phyloP scores from a whole-genome alignment of 2,797 vertebrate species.

The Limosa lapponica region DNA sequence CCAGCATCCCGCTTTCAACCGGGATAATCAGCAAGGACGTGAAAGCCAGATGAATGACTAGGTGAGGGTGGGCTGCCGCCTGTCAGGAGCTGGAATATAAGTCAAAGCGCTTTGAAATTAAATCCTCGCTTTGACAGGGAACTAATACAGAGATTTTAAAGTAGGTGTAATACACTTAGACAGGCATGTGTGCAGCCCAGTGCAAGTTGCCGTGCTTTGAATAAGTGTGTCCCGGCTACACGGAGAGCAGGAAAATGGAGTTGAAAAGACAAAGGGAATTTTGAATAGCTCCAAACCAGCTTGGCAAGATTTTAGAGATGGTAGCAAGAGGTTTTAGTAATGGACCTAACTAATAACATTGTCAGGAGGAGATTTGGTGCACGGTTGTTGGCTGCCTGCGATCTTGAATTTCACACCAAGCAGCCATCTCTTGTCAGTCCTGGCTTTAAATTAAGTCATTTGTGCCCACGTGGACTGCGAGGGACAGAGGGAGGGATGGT shows the following conservation, averaged over 20 bases:
- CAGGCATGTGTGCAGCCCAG: conserved; percentile 20
- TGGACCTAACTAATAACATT: conserved; percentile 11
- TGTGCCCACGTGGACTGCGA: neutral
- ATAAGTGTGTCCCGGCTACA: neutral
- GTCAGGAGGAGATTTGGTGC: neutral
- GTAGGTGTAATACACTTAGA: conserved; percentile 52
- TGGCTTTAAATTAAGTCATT: neutral
- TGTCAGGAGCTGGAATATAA: conserved; percentile 45
- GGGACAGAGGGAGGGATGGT: neutral
- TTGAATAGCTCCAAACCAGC: conserved; percentile 62
- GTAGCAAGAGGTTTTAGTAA: conserved; percentile 38
- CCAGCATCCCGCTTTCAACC: neutral
- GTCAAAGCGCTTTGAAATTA: conserved; percentile 60
- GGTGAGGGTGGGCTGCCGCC: conserved; percentile 55
- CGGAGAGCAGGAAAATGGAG: neutral
- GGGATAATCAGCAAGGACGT: conserved; percentile 12
- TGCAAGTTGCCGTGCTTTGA: neutral
- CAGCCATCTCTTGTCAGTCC: neutral
- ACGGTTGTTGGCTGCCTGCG: neutral
- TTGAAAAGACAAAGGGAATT: conserved; percentile 54
- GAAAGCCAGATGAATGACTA: conserved; percentile 41
- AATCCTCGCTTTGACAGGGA: conserved; percentile 60
- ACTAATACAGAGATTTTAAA: conserved; percentile 53
- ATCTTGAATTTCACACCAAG: conserved; percentile 33
- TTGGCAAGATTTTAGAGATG: conserved; percentile 53